Conservation (phyloP, 2,888 invertebrate genomes). For the Lathronympha strigana region DNA sequence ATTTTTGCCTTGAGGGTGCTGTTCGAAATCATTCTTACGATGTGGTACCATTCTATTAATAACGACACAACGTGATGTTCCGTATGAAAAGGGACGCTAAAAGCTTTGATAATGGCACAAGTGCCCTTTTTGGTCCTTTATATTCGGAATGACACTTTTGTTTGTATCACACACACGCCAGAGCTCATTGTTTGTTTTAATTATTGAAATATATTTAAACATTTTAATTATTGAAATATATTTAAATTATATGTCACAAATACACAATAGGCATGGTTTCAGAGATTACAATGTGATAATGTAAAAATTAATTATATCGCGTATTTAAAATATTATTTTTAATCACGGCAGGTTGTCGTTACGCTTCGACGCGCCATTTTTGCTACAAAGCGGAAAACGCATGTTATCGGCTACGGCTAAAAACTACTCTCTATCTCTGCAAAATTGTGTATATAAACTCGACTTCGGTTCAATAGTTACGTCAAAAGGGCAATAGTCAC, state of each 20-base stretch:
- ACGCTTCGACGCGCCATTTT: too few species aligned
- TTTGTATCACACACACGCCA: constrained; percentile 12
- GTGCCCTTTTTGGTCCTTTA: not conserved
- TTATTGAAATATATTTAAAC: constrained; percentile 24
- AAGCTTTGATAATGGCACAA: not conserved
- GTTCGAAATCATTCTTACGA: not conserved
- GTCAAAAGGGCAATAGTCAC: not conserved
- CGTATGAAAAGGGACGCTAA: not conserved
- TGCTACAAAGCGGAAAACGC: too few species aligned
- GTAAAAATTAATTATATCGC: not conserved
- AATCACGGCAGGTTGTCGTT: too few species aligned
- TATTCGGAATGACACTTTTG: not conserved
- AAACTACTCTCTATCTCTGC: too few species aligned
- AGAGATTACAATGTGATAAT: not conserved
- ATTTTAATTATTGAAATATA: constrained; percentile 23
- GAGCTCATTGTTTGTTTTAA: constrained; percentile 31
- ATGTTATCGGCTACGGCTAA: too few species aligned
- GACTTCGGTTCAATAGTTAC: not conserved
- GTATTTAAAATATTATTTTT: not conserved
- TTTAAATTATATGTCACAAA: constrained; percentile 33
- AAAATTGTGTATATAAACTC: too few species aligned
- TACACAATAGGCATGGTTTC: constrained; percentile 20
- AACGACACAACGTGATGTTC: not conserved
- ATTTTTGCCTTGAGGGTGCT: not conserved
- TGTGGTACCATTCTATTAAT: not conserved